These are phyloP conservation scores for Philopotamus ludificatus DNA, from an alignment of 1,140 invertebrate species.

Conservation along the genomic window DNA sequence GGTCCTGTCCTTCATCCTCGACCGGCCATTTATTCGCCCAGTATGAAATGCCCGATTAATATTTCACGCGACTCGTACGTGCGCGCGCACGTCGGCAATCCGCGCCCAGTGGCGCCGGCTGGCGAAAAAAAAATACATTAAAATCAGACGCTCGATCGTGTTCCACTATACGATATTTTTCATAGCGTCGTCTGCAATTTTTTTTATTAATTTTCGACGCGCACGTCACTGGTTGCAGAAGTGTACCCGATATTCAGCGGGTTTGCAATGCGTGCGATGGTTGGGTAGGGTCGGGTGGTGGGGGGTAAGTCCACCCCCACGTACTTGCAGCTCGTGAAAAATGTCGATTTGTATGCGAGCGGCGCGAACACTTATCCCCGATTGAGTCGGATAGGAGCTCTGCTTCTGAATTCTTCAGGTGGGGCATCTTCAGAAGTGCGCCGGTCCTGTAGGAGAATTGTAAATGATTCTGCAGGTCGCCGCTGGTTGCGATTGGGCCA, in stretches of 20 bases:
- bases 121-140: background rate
- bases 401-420: conserved; percentile 30
- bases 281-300: background rate
- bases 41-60: conserved; percentile 22
- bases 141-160: too few species aligned
- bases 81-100: background rate
- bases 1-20: background rate
- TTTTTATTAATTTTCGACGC: too few species aligned
- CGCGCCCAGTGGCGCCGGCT: background rate
- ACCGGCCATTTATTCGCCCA: conserved; percentile 8
- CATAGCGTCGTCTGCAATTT: too few species aligned
- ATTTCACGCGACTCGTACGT: conserved; percentile 7
- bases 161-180: too few species aligned
- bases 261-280: background rate
- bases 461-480: background rate
- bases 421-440: background rate
- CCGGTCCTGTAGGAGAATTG: background rate
- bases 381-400: conserved; percentile 34
- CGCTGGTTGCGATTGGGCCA: background rate
- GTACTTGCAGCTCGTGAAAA: conserved; percentile 13
- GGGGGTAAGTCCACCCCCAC: background rate
- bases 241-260: too few species aligned
- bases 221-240: too few species aligned
- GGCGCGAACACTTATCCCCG: conserved; percentile 37
- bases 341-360: conserved; percentile 35